Percentiles rank a stretch among this genome's conserved stretches.
Conservation (phyloP, 2,113 vertebrate species). For the Hylia prasina region DNA sequence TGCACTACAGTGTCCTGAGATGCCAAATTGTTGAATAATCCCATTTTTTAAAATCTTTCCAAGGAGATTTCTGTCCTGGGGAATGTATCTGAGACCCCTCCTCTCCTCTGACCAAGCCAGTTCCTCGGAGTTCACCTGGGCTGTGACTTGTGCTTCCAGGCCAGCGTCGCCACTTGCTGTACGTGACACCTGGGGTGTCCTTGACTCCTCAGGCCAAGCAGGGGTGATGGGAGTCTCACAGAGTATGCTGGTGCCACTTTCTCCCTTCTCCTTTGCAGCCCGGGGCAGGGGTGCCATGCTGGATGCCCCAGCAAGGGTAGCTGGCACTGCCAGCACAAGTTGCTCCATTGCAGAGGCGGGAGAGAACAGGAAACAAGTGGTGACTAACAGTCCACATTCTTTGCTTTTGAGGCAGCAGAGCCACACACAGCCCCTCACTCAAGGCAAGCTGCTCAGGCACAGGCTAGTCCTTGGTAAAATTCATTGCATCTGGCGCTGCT, state of each 20-base stretch:
- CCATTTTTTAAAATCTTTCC: neutral
- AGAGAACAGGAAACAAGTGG: constrained; percentile 10
- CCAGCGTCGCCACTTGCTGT: neutral
- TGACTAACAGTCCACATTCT: neutral
- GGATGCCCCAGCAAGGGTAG: neutral
- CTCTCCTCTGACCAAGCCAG: neutral
- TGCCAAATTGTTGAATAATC: neutral
- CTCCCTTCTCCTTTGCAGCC: neutral
- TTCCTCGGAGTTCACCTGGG: neutral
- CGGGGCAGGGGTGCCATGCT: neutral
- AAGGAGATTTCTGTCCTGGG: neutral
- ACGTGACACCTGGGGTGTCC: accelerated
- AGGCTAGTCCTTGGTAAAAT: neutral
- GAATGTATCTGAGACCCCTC: neutral
- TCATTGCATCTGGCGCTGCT: constrained; percentile 1
- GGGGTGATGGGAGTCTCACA: accelerated
- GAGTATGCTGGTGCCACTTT: accelerated
- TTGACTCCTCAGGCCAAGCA: neutral
- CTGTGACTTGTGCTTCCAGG: neutral
- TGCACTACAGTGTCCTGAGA: neutral
- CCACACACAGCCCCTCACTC: neutral
- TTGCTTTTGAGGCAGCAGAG: constrained; percentile 11
- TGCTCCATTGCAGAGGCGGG: neutral
- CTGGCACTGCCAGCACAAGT: neutral
- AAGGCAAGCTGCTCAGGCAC: neutral